These are phyloP conservation scores for Leucophenga maculata DNA, from an alignment of 2,888 invertebrate species.

Conservation along the genomic window DNA sequence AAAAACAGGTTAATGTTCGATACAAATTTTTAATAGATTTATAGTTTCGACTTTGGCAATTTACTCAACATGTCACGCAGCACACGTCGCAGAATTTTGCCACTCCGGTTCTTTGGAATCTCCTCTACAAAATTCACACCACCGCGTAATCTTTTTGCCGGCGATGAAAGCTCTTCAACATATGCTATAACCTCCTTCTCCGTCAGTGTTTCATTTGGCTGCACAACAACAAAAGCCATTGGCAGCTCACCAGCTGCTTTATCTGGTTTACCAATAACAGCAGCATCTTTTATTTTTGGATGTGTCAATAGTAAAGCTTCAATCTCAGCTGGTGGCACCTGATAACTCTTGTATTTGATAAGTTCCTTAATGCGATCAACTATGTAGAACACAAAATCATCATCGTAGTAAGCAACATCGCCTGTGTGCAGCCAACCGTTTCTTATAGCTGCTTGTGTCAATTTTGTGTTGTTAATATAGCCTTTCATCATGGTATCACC, in stretches of 20 bases:
- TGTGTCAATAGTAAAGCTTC: constrained; percentile 84
- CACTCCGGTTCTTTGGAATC: constrained; percentile 84
- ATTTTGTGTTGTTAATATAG: constrained; percentile 83
- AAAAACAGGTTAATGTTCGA: no score
- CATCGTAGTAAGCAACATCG: constrained; percentile 87
- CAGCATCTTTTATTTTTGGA: constrained; percentile 82
- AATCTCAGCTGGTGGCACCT: constrained; percentile 91
- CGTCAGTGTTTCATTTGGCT: constrained; percentile 73
- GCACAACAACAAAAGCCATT: constrained; percentile 81
- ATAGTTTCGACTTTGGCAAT: constrained; percentile 67
- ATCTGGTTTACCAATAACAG: constrained; percentile 85
- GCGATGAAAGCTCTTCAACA: constrained; percentile 76
- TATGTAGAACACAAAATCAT: constrained; percentile 83
- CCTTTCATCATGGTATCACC: constrained; percentile 88
- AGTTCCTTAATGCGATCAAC: constrained; percentile 91
- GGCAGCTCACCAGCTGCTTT: constrained; percentile 83
- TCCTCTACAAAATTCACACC: constrained; percentile 82
- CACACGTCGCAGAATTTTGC: constrained; percentile 82
- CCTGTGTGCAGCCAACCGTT: constrained; percentile 87
- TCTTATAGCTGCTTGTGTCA: constrained; percentile 77
- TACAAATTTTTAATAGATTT: constrained; percentile 44
- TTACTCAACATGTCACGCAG: constrained; percentile 60
- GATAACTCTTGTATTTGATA: constrained; percentile 91
- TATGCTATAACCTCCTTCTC: constrained; percentile 76
- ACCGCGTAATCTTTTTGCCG: constrained; percentile 82